These are phyloP conservation scores for Spinus pinus DNA, from an alignment of 2,797 vertebrate genomes.

Conservation along the genomic window DNA sequence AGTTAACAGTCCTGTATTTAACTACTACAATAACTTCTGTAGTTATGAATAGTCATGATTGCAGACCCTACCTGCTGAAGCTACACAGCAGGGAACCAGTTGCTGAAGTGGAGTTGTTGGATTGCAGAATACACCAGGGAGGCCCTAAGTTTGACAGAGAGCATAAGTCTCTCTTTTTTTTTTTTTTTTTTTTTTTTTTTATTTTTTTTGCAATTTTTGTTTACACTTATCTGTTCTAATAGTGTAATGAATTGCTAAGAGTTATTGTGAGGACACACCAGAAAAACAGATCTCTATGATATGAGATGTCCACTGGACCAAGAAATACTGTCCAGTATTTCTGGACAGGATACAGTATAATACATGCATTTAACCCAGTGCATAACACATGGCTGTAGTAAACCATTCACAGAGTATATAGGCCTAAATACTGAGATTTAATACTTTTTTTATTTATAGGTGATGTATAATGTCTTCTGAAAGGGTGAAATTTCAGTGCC, in stretches of 20 bases:
- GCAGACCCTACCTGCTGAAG: not conserved
- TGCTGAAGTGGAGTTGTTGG: not conserved
- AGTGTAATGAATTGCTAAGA: not conserved
- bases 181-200: accelerated
- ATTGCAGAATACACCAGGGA: not conserved
- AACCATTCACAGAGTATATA: not conserved
- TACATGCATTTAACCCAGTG: not conserved
- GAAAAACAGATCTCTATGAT: not conserved
- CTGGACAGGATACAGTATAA: too few species aligned
- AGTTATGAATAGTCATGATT: not conserved
- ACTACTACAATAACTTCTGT: not conserved
- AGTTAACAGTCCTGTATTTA: not conserved
- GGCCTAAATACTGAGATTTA: not conserved
- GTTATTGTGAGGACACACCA: not conserved
- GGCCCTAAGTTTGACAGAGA: not conserved
- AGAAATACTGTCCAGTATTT: not conserved
- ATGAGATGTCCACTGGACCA: not conserved
- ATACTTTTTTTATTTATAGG: not conserved
- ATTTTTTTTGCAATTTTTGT: not conserved
- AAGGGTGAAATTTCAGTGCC: not conserved
- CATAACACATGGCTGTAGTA: not conserved
- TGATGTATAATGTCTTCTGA: not conserved
- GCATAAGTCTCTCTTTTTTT: accelerated
- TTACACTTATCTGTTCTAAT: not conserved
- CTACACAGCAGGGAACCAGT: not conserved